A percentile compares a stretch with the other conserved stretches of the same genome.
phyloP scores from a whole-genome alignment of 2,113 vertebrate genomes.

The Pseudopodoces humilis region DNA sequence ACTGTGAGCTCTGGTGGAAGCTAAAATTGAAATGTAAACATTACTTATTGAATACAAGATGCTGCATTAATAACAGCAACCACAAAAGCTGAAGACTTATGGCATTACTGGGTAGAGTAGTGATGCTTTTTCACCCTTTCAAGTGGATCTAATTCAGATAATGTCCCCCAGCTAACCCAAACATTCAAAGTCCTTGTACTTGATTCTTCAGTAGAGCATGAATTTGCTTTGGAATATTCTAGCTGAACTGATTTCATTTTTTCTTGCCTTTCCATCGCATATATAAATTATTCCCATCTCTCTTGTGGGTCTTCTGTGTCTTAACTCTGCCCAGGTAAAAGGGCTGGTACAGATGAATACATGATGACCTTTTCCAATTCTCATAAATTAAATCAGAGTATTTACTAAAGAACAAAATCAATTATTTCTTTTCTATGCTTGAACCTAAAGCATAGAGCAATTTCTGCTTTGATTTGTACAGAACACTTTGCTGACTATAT shows the following conservation, averaged over 20 bases:
- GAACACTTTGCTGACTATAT: background rate
- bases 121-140: background rate
- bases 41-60: background rate
- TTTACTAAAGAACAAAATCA: background rate
- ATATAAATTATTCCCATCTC: background rate
- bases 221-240: background rate
- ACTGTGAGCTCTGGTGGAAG: conserved; percentile 10
- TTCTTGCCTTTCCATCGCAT: background rate
- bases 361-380: background rate
- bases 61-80: background rate
- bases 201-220: background rate
- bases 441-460: background rate
- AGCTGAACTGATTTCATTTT: background rate
- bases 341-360: background rate
- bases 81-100: background rate
- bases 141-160: background rate
- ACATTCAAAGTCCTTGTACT: background rate
- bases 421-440: background rate
- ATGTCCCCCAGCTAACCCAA: background rate
- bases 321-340: background rate
- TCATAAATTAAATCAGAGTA: background rate
- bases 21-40: conserved; percentile 20
- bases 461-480: background rate
- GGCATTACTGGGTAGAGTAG: background rate
- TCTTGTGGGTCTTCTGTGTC: background rate